Evolutionary conservation across 23 tunicate species (phyloP), one percentile per base, ranked within the genome.

Genomic region (Clavelina lepadiformis): DNA sequence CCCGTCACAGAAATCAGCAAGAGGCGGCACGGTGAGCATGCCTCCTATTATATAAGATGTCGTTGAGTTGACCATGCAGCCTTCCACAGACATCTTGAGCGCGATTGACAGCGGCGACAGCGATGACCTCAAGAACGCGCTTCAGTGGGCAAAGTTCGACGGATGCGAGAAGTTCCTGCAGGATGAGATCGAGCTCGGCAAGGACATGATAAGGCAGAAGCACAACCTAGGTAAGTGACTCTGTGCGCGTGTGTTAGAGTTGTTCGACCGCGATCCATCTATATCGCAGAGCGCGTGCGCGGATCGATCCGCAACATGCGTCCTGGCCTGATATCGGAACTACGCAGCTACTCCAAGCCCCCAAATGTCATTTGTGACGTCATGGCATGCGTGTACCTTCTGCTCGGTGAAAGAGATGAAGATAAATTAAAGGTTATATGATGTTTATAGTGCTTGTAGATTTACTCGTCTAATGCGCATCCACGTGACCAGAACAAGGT

Each of bases 341-440:
- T 87, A 1, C 61, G 76, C 60, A 87, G 96, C 44, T 79, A 87
- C 54, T 28, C 65, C n/a, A 79, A 72, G 5, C 96, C 96, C 23
- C 96, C 96, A 0, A 60, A 63, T 64, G 87, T 77, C 2, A 75
- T 87, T 7, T 68, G 55, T 67, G 96, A 87, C 60, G 87, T 87
- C 73, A 87, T 87, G 87, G 61, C 62, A 68, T 80, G 88, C 29
- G 96, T 87, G 8, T 87, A 87, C 53, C 52, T 87, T 13, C 78
- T 87, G 2, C 77, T 87, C 31, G 71, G 72, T 20, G 31, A 31
- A 3, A 37, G 23, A 15, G 31, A 56, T 28, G 76, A 71, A 38
- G 45, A 56, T 22, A 31, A 71, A 31, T 51, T 68, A 25, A 50
- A 68, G 59, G 73, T n/a, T n/a, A n/a, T n/a, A n/a, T n/a, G n/a